phyloP scores from a whole-genome alignment of 2,888 invertebrate genomes.

The Eristalinus aeneus region DNA sequence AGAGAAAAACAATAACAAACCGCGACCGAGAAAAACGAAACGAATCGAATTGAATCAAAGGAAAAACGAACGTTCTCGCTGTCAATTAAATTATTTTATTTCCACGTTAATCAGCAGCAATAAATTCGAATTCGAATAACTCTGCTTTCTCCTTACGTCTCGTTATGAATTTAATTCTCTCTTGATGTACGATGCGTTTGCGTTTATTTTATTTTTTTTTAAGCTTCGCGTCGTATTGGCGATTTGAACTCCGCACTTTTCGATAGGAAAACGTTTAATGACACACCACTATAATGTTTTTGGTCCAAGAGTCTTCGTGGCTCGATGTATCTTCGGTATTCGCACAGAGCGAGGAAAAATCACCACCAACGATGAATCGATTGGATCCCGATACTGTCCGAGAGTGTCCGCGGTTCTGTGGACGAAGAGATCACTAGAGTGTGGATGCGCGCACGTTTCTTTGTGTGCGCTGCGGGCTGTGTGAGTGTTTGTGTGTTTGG shows the following conservation, averaged over 20 bases:
- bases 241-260: conserved; percentile 64
- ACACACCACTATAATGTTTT: conserved; percentile 66
- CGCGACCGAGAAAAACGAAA: conserved; percentile 4
- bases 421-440: neutral
- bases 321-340: conserved; percentile 43
- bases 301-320: conserved; percentile 47
- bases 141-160: neutral
- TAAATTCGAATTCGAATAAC: conserved; percentile 30
- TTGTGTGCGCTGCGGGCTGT: neutral
- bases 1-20: conserved; percentile 17
- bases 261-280: conserved; percentile 61
- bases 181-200: conserved; percentile 32
- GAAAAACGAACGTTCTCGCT: neutral
- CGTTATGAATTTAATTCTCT: neutral
- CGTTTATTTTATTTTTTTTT: conserved; percentile 15
- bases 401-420: neutral
- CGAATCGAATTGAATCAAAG: neutral
- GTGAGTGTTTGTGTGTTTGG: neutral
- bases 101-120: conserved; percentile 59
- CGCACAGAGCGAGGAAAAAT: conserved; percentile 5
- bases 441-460: neutral
- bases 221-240: conserved; percentile 38
- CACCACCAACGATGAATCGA: conserved; percentile 44
- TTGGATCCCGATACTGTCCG: conserved; percentile 50
- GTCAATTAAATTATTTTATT: conserved; percentile 59